A percentile compares a stretch with the other conserved stretches of the same genome.
phyloP scores from a whole-genome alignment of 2,113 vertebrate genomes.

The Antennarius striatus region DNA sequence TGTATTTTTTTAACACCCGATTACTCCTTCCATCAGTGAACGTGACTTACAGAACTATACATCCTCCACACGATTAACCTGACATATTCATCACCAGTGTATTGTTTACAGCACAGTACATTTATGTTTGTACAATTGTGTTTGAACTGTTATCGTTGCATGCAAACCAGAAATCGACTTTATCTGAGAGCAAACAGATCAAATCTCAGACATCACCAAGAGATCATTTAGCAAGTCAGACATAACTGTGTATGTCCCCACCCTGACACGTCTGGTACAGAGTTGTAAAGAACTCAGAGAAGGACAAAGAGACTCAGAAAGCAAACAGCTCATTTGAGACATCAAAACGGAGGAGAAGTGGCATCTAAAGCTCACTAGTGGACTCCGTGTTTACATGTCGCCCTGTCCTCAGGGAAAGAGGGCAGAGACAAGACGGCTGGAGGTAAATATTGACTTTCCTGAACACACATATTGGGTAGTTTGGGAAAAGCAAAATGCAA shows the following conservation, averaged over 20 bases:
- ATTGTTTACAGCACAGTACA: constrained; percentile 34
- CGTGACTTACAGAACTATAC: no score
- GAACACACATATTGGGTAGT: constrained; percentile 15
- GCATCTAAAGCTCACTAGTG: constrained; percentile 25
- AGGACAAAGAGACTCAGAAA: constrained; percentile 6
- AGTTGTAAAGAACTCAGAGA: background rate
- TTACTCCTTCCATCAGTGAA: no score
- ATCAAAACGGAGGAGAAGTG: background rate
- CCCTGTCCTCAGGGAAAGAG: constrained; percentile 39
- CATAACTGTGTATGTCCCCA: constrained; percentile 66
- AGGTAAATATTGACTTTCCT: constrained; percentile 55
- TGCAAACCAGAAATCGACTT: constrained; percentile 59
- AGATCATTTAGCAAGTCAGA: constrained; percentile 55
- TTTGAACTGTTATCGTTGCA: constrained; percentile 48
- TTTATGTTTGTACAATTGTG: constrained; percentile 10
- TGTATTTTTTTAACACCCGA: no score
- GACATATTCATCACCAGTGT: constrained; percentile 12
- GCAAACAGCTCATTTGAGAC: constrained; percentile 29
- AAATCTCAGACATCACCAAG: constrained; percentile 44
- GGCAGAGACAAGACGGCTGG: constrained; percentile 26
- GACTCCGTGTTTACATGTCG: constrained; percentile 42
- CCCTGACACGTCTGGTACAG: constrained; percentile 39
- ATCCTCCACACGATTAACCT: background rate
- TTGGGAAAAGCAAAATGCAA: constrained; percentile 9
- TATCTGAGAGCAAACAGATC: constrained; percentile 66